Percentiles rank a stretch among this genome's conserved stretches.
These are phyloP conservation scores for Oopsacas minuta DNA, from an alignment of 37 sponge, comb jelly and placozoan species.

Conservation along the genomic window DNA sequence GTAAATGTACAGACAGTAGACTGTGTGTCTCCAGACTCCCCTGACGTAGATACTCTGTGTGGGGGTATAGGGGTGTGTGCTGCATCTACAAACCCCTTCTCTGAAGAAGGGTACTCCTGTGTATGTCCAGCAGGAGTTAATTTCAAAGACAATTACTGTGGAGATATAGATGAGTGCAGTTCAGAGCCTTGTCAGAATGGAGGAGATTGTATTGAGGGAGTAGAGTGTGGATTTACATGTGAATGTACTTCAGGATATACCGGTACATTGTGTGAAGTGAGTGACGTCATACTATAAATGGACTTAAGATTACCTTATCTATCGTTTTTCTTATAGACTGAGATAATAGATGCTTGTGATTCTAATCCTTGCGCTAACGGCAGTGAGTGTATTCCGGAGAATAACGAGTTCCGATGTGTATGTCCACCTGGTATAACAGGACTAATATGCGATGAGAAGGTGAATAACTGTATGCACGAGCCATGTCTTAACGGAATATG, in stretches of 20 bases:
- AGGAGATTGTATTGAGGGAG: conserved; percentile 17
- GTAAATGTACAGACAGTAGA: neutral
- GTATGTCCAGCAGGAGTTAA: conserved; percentile 32
- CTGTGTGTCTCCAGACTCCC: neutral
- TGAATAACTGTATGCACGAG: conserved; percentile 4
- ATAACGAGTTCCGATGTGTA: conserved; percentile 29
- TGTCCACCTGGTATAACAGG: conserved; percentile 38
- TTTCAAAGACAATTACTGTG: conserved; percentile 29
- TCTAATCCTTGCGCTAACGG: conserved; percentile 23
- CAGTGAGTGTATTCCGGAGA: conserved; percentile 21
- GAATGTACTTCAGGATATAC: conserved; percentile 12
- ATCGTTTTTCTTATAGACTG: neutral
- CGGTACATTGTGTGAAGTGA: conserved; percentile 18
- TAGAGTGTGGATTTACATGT: conserved; percentile 19
- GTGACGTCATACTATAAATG: neutral
- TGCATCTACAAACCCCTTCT: neutral
- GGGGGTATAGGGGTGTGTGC: neutral
- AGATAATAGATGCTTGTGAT: conserved; percentile 25
- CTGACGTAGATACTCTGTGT: neutral
- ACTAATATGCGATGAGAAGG: conserved; percentile 22
- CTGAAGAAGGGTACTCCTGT: conserved; percentile 24
- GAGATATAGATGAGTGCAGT: conserved; percentile 39
- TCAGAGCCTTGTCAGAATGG: conserved; percentile 27
- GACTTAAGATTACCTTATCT: neutral
- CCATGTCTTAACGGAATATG: conserved; percentile 18